phyloP scores from a whole-genome alignment of 1,140 invertebrate species.

The Saxidomus purpurata region DNA sequence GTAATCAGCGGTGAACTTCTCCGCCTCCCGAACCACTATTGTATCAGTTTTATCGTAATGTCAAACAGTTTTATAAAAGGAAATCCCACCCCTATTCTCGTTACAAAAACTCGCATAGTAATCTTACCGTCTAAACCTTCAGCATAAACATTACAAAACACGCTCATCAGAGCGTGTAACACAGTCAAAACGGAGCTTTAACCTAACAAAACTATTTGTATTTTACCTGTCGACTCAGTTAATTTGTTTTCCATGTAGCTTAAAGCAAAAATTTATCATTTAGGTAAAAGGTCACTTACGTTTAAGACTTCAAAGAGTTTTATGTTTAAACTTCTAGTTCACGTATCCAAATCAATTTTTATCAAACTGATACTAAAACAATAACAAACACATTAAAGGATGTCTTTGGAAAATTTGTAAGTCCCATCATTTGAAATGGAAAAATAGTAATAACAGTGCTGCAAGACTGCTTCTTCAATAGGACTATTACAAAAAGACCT shows the following conservation, averaged over 20 bases:
- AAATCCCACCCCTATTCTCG: slow-evolving; percentile 59
- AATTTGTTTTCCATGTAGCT: slow-evolving; percentile 37
- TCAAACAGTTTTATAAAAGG: slow-evolving; percentile 62
- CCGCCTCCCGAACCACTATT: slow-evolving; percentile 48
- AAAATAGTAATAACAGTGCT: too few species aligned
- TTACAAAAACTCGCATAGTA: slow-evolving; percentile 52
- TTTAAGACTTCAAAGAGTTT: background rate
- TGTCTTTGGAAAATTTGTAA: too few species aligned
- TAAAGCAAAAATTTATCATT: background rate
- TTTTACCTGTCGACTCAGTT: slow-evolving; percentile 39
- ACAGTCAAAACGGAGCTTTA: slow-evolving; percentile 20
- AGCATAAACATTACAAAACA: slow-evolving; percentile 4
- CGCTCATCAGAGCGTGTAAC: slow-evolving; percentile 40
- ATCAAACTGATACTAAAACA: too few species aligned
- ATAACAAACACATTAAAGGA: too few species aligned
- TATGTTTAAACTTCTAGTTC: too few species aligned
- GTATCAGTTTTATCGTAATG: slow-evolving; percentile 66
- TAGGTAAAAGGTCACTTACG: background rate
- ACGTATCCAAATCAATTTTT: too few species aligned
- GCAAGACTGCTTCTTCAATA: too few species aligned
- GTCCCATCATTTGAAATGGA: too few species aligned
- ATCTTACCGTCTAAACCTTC: background rate
- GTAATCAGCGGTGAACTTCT: slow-evolving; percentile 60
- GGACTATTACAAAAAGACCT: too few species aligned
- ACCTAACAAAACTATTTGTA: slow-evolving; percentile 32